Evolutionary conservation across 2,113 vertebrate genomes (phyloP), one percentile per base, ranked within the genome.

Genomic region (Loxodonta africana): DNA sequence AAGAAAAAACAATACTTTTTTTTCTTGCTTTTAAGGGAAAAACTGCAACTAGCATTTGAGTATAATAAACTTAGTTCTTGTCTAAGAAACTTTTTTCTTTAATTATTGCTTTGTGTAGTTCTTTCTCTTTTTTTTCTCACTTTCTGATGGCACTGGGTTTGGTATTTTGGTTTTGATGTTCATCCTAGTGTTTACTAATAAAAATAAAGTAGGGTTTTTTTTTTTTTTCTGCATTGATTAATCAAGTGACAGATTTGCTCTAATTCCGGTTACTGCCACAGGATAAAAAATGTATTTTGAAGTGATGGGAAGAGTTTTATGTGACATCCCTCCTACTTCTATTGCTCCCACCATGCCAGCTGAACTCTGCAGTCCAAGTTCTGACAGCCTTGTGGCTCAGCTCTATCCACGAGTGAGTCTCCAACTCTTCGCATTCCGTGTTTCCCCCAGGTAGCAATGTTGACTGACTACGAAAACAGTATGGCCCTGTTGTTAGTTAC

Each of bases 31-130:
- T 91, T 83, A 88, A 63, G 17, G 84, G 57, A 90, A 85, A 88
- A 88, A 57, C 1, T 33, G 82, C 6, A 73, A 30, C 67, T 7
- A 20, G 6, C 18, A 65, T 89, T 87, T 78, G 17, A 33, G 67
- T 86, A 26, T 33, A 93, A 81, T 77, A 89, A 71, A 78, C 82
- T n/a, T 78, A 93, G 11, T 77, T 76, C 5, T 96, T 78, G 65
- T 18, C 6, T 67, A 78, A 78, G 8, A 73, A 83, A 51, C 3
- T 0, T 86, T 63, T 92, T 65, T 46, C 18, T 84, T 18, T 14
- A 69, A 63, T 89, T 82, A 62, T 2, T 89, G 1, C 71, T 90
- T 85, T 84, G 76, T 20, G 4, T 23, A 71, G 6, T 28, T 57
- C 0, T 60, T 92, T 17, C 48, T 1, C 51, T 92, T 86, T 11